Evolutionary conservation across 1,140 invertebrate species (phyloP).

Genomic region (Magallana gigas): DNA sequence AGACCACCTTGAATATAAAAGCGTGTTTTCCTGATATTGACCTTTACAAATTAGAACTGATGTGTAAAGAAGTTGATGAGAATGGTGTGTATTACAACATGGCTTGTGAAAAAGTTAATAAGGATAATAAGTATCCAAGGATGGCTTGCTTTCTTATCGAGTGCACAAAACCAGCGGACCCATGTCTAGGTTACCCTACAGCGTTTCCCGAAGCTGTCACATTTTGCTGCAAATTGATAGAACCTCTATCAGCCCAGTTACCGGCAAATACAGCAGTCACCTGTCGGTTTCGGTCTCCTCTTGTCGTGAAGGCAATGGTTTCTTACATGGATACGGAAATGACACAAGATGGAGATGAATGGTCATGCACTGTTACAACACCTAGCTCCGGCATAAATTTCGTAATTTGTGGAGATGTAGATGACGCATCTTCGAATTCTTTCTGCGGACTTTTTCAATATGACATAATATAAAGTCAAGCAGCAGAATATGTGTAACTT

Average conservation of each 20-base stretch:
- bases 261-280: neutral
- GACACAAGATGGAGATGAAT: neutral
- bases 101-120: too few relatives aligned
- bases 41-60: neutral
- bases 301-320: neutral
- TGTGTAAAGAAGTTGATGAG: neutral
- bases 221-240: neutral
- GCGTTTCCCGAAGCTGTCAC: neutral
- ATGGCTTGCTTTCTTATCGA: constrained; percentile 14
- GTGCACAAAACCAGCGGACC: neutral
- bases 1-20: neutral
- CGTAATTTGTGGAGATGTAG: neutral
- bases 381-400: neutral
- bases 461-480: neutral
- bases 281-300: neutral
- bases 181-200: neutral
- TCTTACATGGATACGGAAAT: neutral
- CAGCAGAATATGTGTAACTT: too few relatives aligned
- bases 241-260: neutral
- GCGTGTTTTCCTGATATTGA: neutral
- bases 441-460: neutral
- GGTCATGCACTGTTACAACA: neutral
- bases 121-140: neutral
- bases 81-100: neutral
- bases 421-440: too few relatives aligned